Conservation (phyloP, 1,140 invertebrate species). For the Antheraea mylitta region DNA sequence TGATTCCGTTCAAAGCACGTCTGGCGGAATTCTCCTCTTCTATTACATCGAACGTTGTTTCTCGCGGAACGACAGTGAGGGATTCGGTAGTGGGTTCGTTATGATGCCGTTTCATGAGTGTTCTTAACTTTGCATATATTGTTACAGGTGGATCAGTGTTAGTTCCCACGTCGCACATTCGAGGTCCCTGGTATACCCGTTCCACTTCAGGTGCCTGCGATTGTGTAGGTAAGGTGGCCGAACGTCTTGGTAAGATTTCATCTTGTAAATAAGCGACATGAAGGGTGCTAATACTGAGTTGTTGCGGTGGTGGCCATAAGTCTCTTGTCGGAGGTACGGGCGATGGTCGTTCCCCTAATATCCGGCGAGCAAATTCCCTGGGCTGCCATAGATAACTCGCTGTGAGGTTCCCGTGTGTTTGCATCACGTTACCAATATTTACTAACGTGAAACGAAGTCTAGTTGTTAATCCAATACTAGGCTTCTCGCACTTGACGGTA, state of each 20-base stretch:
- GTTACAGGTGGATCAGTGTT: constrained; percentile 64
- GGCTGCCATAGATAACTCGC: constrained; percentile 69
- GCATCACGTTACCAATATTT: constrained; percentile 55
- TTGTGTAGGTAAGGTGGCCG: constrained; percentile 49
- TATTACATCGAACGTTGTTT: constrained; percentile 35
- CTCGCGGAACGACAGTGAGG: constrained; percentile 33
- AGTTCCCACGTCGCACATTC: constrained; percentile 62
- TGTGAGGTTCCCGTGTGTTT: constrained; percentile 65
- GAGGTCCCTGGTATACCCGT: constrained; percentile 34
- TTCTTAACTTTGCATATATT: constrained; percentile 37
- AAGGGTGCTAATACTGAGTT: constrained; percentile 66
- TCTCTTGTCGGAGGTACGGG: constrained; percentile 68
- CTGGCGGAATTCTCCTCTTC: constrained; percentile 45
- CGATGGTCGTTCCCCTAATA: constrained; percentile 65
- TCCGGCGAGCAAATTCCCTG: constrained; percentile 61
- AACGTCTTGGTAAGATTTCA: constrained; percentile 45
- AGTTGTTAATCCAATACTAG: constrained; percentile 66
- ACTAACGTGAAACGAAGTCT: constrained; percentile 49
- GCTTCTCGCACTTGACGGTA: constrained; percentile 63
- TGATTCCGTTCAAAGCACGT: constrained; percentile 48
- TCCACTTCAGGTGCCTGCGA: constrained; percentile 42
- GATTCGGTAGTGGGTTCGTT: constrained; percentile 17
- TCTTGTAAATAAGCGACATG: constrained; percentile 65
- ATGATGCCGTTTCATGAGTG: constrained; percentile 35
- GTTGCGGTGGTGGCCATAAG: constrained; percentile 45